Evolutionary conservation across 2,797 vertebrate species (phyloP).

Genomic region (Lepilemur septentrionalis): DNA sequence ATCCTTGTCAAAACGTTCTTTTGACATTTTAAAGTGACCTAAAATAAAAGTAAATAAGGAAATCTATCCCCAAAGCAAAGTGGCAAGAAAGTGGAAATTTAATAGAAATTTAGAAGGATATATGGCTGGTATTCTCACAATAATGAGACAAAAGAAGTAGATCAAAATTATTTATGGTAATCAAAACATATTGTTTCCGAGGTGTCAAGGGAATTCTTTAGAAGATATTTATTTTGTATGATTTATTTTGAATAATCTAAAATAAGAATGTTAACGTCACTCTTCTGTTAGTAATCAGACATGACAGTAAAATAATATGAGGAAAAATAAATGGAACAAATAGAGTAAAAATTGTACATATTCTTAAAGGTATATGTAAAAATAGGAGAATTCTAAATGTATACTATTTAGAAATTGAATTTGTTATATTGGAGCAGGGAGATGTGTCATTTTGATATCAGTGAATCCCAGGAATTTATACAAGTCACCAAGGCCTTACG

Average conservation of each 20-base stretch:
- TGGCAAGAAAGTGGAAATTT: neutral
- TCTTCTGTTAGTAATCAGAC: neutral
- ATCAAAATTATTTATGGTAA: neutral
- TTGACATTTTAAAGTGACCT: neutral
- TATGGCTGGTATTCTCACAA: neutral
- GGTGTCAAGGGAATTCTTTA: neutral
- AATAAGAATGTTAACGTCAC: neutral
- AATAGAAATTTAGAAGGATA: neutral
- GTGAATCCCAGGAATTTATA: neutral
- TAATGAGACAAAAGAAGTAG: neutral
- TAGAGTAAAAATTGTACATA: neutral
- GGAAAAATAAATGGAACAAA: conserved; percentile 4
- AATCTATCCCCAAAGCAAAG: neutral
- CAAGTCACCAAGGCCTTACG: neutral
- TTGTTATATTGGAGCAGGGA: neutral
- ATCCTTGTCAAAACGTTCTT: neutral
- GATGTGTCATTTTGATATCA: neutral
- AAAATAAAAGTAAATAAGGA: neutral
- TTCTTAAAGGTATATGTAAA: neutral
- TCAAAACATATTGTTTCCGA: conserved; percentile 21
- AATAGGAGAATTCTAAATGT: neutral
- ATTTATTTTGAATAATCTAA: conserved; percentile 41
- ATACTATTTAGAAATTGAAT: neutral
- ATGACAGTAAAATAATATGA: conserved; percentile 15
- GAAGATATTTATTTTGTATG: conserved; percentile 3